Conservation (phyloP, 1,140 invertebrate genomes). For the Conus betulinus region DNA sequence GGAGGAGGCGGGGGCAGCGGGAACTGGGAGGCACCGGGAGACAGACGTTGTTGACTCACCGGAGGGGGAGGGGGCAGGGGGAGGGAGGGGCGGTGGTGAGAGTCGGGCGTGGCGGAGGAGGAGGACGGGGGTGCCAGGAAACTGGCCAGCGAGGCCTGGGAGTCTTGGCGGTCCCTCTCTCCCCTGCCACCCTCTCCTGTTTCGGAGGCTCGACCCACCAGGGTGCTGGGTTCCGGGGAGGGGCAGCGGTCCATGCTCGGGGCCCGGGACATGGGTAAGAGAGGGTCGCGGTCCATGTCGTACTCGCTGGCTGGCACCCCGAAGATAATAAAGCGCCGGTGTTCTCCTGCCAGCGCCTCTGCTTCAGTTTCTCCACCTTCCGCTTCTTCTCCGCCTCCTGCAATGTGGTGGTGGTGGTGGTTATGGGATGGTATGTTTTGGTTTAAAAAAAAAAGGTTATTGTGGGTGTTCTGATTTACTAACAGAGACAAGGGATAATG, state of each 20-base stretch:
- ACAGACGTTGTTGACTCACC: too few relatives aligned
- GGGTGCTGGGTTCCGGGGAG: constrained; percentile 26
- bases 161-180: not conserved
- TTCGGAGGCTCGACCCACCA: not conserved
- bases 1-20: constrained; percentile 6
- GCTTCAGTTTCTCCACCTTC: constrained; percentile 70
- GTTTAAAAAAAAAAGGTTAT: not conserved
- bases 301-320: constrained; percentile 53
- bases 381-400: constrained; percentile 72
- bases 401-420: not conserved
- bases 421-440: not conserved
- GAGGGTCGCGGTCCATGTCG: constrained; percentile 53
- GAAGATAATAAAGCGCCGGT: constrained; percentile 67
- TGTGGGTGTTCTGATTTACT: too few relatives aligned
- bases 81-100: not conserved
- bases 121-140: constrained; percentile 28
- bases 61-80: constrained; percentile 20
- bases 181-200: not conserved
- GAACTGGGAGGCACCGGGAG: not conserved
- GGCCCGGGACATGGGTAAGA: constrained; percentile 38
- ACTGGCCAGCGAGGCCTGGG: constrained; percentile 26
- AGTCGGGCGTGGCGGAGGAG: not conserved
- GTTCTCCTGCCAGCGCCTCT: constrained; percentile 72
- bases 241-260: constrained; percentile 36
- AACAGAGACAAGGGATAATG: too few relatives aligned